Evolutionary conservation across 2,888 invertebrate genomes (phyloP), one percentile per base, ranked within the genome.

Genomic region (Sipha maydis): DNA sequence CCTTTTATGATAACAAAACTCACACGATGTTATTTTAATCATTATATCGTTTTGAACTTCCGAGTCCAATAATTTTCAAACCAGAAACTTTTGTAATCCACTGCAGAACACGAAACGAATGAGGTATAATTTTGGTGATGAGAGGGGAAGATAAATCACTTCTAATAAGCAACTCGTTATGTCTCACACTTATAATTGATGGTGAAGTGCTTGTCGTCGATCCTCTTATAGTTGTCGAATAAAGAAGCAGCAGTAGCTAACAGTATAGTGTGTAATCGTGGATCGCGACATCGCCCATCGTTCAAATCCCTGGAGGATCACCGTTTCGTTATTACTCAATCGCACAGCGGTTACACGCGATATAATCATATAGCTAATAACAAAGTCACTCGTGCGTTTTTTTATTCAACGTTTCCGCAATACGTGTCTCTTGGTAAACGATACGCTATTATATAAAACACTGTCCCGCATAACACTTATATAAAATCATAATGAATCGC

Each of bases 1-100:
- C 38, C 38, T 80, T 38, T 80, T 38, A 25, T 34, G 21, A 54
- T 28, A 79, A 71, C 71, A 17, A 48, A 3, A 31, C 28, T 14
- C 17, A 25, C 7, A 4, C 21, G 61, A 21, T 25, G 48, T 48
- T 48, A 3, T 48, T 48, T 11, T 48, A 14, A 71, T 71, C 17
- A 71, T 71, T 1, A 56, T 2, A 34, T 61, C 21, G 11, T 21
- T n/a, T 80, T 80, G 61, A 80, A 67, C 38, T 80, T n/a, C 38
- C n/a, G n/a, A 80, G 61, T 38, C 34, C 0, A 38, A 19, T 4
- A 67, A 67, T 80, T 67, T 80, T 80, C 31, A n/a, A 67, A 79
- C 38, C 61, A 7, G 34, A 79, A 79, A 79, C 61, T 38, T 79
- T 61, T 61, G 61, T 25, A 61, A 79, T 61, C 41, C 48, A 76